These are phyloP conservation scores for Pseudopleuronectes americanus DNA, from an alignment of 2,797 vertebrate genomes.

Conservation along the genomic window DNA sequence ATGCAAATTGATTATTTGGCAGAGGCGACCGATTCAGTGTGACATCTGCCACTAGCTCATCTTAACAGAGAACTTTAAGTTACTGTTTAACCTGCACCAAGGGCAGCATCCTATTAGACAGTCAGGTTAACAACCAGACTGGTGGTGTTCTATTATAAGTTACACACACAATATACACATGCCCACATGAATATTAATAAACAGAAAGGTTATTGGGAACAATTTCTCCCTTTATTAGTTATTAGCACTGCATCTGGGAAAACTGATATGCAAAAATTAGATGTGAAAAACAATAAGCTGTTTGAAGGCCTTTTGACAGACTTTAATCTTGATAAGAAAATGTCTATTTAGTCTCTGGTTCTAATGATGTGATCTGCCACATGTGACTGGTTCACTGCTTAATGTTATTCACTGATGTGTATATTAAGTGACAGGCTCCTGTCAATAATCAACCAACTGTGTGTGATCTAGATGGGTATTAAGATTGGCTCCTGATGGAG, in stretches of 20 bases:
- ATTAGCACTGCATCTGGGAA: conserved; percentile 1
- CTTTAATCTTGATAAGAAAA: conserved; percentile 57
- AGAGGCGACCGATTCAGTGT: too few relatives aligned
- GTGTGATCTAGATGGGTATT: conserved; percentile 33
- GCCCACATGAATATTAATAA: neutral
- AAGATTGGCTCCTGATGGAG: conserved; percentile 40
- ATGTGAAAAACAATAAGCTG: conserved; percentile 38
- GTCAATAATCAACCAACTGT: conserved; percentile 67
- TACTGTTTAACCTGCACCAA: too few relatives aligned
- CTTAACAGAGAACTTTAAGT: too few relatives aligned
- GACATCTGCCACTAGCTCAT: too few relatives aligned
- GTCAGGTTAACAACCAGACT: neutral
- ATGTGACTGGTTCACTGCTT: conserved; percentile 61
- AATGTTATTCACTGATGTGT: conserved; percentile 52
- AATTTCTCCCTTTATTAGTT: too few relatives aligned
- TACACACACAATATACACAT: neutral
- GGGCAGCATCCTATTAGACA: too few relatives aligned
- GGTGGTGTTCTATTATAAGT: neutral
- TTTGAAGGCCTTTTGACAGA: conserved; percentile 61
- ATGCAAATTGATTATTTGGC: too few relatives aligned
- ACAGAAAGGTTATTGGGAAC: too few relatives aligned
- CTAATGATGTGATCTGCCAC: conserved; percentile 56
- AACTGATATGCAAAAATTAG: conserved; percentile 35
- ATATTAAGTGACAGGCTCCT: conserved; percentile 66
- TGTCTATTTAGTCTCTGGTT: conserved; percentile 51